These are phyloP conservation scores for Criorhina ranunculi DNA, from an alignment of 2,888 invertebrate genomes.

Conservation along the genomic window DNA sequence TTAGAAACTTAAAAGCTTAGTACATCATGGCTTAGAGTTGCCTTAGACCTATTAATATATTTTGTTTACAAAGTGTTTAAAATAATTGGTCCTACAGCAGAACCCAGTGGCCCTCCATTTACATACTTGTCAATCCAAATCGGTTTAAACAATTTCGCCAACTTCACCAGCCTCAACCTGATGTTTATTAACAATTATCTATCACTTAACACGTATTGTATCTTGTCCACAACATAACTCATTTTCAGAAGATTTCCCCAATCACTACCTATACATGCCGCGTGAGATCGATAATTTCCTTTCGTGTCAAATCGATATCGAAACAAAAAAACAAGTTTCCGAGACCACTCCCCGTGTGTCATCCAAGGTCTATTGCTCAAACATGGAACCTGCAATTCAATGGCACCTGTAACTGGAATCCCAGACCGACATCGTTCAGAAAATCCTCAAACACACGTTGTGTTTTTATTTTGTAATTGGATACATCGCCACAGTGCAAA, in stretches of 20 bases:
- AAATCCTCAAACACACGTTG: slow-evolving; percentile 8
- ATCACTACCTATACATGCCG: slow-evolving; percentile 5
- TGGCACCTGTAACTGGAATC: slow-evolving; percentile 58
- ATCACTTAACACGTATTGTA: slow-evolving; percentile 32
- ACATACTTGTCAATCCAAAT: too few relatives aligned
- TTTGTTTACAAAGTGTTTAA: too few relatives aligned
- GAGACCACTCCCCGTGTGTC: background rate
- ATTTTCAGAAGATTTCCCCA: slow-evolving; percentile 3
- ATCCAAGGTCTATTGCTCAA: slow-evolving; percentile 23
- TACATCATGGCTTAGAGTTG: too few relatives aligned
- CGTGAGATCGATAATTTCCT: slow-evolving; percentile 56
- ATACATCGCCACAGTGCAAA: slow-evolving; percentile 23
- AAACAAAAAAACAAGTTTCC: slow-evolving; percentile 14
- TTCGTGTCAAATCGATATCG: slow-evolving; percentile 59
- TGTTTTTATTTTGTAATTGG: slow-evolving; percentile 63
- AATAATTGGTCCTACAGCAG: too few relatives aligned
- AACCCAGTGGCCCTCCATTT: too few relatives aligned
- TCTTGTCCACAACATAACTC: slow-evolving; percentile 11
- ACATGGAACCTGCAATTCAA: slow-evolving; percentile 37
- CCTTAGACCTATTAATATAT: too few relatives aligned
- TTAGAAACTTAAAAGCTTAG: too few relatives aligned
- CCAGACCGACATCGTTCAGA: slow-evolving; percentile 1
- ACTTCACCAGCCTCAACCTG: slow-evolving; percentile 11
- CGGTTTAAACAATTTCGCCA: slow-evolving; percentile 1
- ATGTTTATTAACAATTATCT: slow-evolving; percentile 42